Percentiles rank a stretch among this genome's conserved stretches.
These are phyloP conservation scores for Psettodes erumei DNA, from an alignment of 2,113 vertebrate genomes.

Conservation along the genomic window DNA sequence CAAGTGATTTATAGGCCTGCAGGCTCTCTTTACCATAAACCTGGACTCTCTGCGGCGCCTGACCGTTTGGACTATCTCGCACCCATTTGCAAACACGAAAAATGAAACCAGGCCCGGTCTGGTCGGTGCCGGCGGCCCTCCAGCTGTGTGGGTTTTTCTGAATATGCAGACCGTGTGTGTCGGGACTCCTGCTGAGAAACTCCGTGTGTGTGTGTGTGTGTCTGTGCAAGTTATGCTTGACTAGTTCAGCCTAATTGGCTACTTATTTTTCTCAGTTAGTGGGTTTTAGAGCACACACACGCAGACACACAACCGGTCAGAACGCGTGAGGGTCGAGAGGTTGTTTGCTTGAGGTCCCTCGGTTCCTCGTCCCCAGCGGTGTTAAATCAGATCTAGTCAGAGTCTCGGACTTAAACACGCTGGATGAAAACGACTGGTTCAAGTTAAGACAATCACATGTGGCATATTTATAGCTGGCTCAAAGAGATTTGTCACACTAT, in stretches of 20 bases:
- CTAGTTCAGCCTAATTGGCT: slow-evolving; percentile 15
- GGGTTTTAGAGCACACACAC: slow-evolving; percentile 11
- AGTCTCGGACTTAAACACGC: neutral
- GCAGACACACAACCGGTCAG: neutral
- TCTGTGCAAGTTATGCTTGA: slow-evolving; percentile 25
- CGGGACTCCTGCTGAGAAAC: slow-evolving; percentile 47
- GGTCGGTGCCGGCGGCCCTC: slow-evolving; percentile 2
- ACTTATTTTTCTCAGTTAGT: slow-evolving; percentile 19
- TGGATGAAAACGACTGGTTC: neutral
- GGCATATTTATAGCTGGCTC: neutral
- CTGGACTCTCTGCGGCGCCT: neutral
- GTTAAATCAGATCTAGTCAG: neutral
- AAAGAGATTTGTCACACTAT: neutral
- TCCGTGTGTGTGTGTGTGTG: slow-evolving; percentile 13
- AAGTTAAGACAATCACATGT: neutral
- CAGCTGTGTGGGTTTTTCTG: slow-evolving; percentile 44
- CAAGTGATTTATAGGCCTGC: neutral
- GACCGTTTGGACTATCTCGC: neutral
- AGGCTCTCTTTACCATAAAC: neutral
- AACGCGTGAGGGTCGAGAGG: no score
- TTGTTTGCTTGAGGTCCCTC: neutral
- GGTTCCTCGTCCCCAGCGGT: neutral
- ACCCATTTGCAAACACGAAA: neutral
- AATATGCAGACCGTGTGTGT: slow-evolving; percentile 29
- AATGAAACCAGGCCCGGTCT: neutral